Conservation (phyloP, 2,113 vertebrate species). For the Camelus dromedarius region DNA sequence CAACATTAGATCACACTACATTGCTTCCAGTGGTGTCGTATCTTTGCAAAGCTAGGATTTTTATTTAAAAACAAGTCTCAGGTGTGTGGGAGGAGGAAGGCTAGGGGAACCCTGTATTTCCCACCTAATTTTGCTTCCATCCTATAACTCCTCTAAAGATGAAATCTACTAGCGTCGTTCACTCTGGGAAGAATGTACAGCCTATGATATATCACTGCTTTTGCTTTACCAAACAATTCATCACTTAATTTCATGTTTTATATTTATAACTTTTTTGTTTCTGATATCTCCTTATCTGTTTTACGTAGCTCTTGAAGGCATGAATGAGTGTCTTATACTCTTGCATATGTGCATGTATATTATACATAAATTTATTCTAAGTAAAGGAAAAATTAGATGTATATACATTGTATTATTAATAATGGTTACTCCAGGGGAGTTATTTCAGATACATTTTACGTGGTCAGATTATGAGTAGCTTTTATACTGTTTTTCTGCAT, state of each 20-base stretch:
- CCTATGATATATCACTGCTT: neutral
- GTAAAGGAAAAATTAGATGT: neutral
- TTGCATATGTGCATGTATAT: neutral
- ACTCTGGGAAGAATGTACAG: neutral
- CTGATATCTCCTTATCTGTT: neutral
- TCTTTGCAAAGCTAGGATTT: neutral
- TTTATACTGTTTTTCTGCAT: neutral
- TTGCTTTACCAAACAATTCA: neutral
- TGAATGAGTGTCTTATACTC: neutral
- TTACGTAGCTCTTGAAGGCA: neutral
- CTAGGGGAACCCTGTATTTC: neutral
- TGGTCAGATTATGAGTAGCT: neutral
- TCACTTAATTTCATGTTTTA: neutral
- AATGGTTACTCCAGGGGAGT: neutral
- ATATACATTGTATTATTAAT: neutral
- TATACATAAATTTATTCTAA: neutral
- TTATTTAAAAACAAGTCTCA: neutral
- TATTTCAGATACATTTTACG: constrained; percentile 26
- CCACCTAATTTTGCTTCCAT: neutral
- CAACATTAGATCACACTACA: neutral
- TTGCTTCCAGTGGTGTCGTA: neutral
- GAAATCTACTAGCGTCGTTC: neutral
- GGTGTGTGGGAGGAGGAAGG: neutral
- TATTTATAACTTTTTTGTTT: neutral
- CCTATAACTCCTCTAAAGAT: neutral